Percentiles rank a stretch among this genome's conserved stretches.
Evolutionary conservation across 2,113 vertebrate species (phyloP).

Genomic region (Circaetus gallicus): DNA sequence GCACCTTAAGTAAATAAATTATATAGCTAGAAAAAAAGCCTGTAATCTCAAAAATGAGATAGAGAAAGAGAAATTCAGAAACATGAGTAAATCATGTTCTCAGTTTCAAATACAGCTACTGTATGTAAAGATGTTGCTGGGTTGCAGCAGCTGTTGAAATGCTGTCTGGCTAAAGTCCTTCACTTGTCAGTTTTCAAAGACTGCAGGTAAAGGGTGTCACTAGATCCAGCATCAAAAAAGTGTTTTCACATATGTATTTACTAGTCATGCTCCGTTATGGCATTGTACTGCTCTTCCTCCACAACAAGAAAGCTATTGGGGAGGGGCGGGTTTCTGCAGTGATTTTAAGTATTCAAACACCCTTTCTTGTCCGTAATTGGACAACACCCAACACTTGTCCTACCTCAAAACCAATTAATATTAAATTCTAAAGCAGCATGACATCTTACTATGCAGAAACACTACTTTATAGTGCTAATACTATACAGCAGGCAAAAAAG

Average conservation of each 20-base stretch:
- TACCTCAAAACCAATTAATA: neutral
- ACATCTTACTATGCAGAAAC: neutral
- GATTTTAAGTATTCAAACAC: neutral
- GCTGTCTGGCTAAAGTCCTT: neutral
- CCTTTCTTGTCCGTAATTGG: neutral
- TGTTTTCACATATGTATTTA: neutral
- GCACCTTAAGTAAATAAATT: neutral
- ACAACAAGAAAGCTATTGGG: neutral
- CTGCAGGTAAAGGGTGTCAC: neutral
- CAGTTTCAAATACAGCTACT: neutral
- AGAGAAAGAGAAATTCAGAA: neutral
- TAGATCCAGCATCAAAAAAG: neutral
- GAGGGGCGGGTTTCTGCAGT: neutral
- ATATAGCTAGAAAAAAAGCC: neutral
- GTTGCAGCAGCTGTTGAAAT: neutral
- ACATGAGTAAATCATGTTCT: neutral
- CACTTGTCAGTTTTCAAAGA: neutral
- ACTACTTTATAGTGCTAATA: neutral
- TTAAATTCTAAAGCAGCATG: neutral
- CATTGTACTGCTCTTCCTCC: neutral
- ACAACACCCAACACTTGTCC: neutral
- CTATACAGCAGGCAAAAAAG: neutral
- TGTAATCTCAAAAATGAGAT: neutral
- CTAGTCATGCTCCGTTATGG: neutral
- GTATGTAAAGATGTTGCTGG: neutral